These are phyloP conservation scores for Struthio camelus DNA, from an alignment of 2,113 vertebrate genomes.

Conservation along the genomic window DNA sequence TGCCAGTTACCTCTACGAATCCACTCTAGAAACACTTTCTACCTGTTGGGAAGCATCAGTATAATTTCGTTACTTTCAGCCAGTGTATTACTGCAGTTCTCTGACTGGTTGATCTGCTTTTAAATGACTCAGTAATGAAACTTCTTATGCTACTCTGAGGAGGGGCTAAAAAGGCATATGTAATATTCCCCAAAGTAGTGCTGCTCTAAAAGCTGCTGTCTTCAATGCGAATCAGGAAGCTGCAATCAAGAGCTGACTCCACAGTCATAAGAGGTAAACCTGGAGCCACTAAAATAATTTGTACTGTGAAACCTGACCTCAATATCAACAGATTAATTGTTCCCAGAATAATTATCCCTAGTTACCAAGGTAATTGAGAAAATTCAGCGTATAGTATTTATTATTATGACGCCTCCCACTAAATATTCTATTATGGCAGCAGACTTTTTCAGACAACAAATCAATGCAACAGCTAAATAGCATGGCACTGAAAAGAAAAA, in stretches of 20 bases:
- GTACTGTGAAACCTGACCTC: not conserved
- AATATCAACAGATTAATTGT: not conserved
- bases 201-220: not conserved
- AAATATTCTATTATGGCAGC: not conserved
- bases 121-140: not conserved
- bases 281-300: not conserved
- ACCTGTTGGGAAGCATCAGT: not conserved
- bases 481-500: not conserved
- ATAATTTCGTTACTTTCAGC: not conserved
- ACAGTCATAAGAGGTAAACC: not conserved
- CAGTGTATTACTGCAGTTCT: not conserved
- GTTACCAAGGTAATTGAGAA: constrained; percentile 4
- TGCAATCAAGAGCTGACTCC: not conserved
- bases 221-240: not conserved
- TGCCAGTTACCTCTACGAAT: not conserved
- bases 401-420: not conserved
- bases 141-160: not conserved
- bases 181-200: not conserved
- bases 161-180: not conserved
- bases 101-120: not conserved
- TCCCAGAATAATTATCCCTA: not conserved
- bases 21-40: not conserved
- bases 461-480: not conserved
- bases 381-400: not conserved
- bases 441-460: not conserved